Conservation (phyloP, 2,797 vertebrate genomes). For the Jordanella pulchra region DNA sequence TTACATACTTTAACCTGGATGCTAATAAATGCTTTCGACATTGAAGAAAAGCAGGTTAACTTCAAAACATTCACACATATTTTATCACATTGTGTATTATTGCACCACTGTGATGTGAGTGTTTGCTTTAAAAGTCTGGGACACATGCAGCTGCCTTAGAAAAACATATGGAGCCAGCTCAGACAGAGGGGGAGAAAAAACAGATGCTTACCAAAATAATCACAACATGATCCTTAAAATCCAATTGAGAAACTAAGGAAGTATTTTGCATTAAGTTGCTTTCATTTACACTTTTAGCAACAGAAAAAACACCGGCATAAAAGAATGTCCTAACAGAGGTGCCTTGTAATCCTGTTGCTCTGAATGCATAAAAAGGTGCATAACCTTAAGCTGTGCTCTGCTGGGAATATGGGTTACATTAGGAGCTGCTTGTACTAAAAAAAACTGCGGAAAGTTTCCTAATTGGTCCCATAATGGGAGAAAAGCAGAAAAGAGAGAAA, state of each 20-base stretch:
- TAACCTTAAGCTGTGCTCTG: conserved; percentile 19
- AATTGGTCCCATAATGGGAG: conserved; percentile 25
- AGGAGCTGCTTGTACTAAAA: conserved; percentile 23
- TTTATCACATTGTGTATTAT: conserved; percentile 15
- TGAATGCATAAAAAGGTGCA: conserved; percentile 25
- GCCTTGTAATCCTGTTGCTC: conserved; percentile 45
- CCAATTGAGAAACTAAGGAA: not conserved
- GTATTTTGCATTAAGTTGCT: not conserved
- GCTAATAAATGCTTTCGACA: not conserved
- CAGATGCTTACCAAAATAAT: conserved; percentile 30
- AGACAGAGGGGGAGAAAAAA: conserved; percentile 5
- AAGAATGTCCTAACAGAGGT: conserved; percentile 28
- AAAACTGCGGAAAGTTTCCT: conserved; percentile 40
- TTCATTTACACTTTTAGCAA: not conserved
- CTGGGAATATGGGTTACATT: conserved; percentile 47
- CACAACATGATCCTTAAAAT: conserved; percentile 10
- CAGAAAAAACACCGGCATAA: not conserved
- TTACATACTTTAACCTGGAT: too few species aligned
- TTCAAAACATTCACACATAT: conserved; percentile 1
- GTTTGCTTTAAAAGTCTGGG: conserved; percentile 36
- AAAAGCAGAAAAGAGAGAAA: not conserved
- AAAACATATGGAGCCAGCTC: conserved; percentile 22
- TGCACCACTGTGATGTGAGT: not conserved
- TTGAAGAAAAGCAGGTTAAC: not conserved
- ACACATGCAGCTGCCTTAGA: conserved; percentile 43